Evolutionary conservation across 2,113 vertebrate species (phyloP), one percentile per base, ranked within the genome.

Genomic region (Morone saxatilis): DNA sequence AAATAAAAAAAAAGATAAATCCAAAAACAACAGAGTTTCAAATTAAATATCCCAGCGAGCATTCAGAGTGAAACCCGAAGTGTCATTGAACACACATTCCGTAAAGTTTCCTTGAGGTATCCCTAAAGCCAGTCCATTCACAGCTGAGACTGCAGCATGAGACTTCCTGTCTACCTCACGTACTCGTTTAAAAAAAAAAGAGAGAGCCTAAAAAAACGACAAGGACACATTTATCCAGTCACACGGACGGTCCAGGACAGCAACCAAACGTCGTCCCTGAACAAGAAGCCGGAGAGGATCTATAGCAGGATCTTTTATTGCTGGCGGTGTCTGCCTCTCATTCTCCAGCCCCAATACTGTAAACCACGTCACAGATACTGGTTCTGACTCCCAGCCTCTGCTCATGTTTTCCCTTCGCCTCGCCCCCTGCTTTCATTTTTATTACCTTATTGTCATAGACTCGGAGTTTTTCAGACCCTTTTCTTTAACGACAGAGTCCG

Each of bases 291-390:
- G 51, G 14, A 38, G 1, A 38, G 4, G 11, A 22, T 40, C 9
- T 6, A 12, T 13, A 6, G 11, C 20, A n/a, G 65, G 60, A 50
- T 72, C 10, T 66, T 84, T 74, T 65, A 78, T 53, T n/a, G 67
- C 62, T 69, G 10, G 20, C 25, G 0, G 48, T 48, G 54, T 57
- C 76, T 77, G 62, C 45, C 60, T 76, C 54, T 66, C 48, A 4
- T 60, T 83, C 54, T 51, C 66, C 75, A 45, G 40, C 57, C 70
- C 80, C 17, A 7, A 25, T 47, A 19, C 72, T 43, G 63, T 54
- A 74, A 81, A 69, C 81, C 83, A 93, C 93, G 93, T 93, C 93
- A 92, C 85, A 81, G 51, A 51, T 76, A 59, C 65, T 67, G 8
- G 12, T 36, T 69, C 19, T n/a, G 76, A 77, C 76, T 87, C 75